Base-by-base conservation (phyloP, 2,888 invertebrate species). In the Glaucopsyche alexis region DNA sequence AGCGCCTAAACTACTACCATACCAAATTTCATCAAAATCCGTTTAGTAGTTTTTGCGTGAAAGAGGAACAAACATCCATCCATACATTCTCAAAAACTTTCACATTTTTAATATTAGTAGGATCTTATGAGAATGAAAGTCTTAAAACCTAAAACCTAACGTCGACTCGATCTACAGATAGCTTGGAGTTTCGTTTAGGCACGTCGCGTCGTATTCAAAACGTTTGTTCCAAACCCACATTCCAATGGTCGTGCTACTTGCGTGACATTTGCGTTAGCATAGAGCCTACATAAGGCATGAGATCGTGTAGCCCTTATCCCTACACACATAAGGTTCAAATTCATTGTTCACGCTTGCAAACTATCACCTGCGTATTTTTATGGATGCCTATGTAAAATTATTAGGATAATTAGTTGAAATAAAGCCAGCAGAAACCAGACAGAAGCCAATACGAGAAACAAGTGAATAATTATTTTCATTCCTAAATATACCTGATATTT, bases 241-340 rank as follows among this genome's bases (percentile, higher is more conserved):
- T 88, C 89, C 87, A 76, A 81, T 80, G 77, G 79, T 72, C 82
- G 87, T 86, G 81, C 87, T 79, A 85, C 83, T 86, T 84, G 83
- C 82, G 78, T 84, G 83, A 84, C 84, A 88, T 89, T 88, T 87
- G 85, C 87, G 85, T 87, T 80, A 77, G 76, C 80, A 80, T 78
- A 77, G 77, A 76, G 77, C 77, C 79, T 79, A 80, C 79, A 77
- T 79, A 78, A 78, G 76, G 76, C 78, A 78, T 78, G 76, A 76
- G 74, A 77, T 78, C 76, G 38, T 64, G 76, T 74, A 75, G 66
- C 50, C 76, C 75, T 76, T 80, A 78, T 78, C 76, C 71, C 67
- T 67, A 55, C 52, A 29, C 52, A 0, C 7, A 50, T 76, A 80
- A 78, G 76, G 80, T 77, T 76, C 66, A 75, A n/a, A 73, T 75